These are phyloP conservation scores for Anableps anableps DNA, from an alignment of 2,797 vertebrate species.

Conservation along the genomic window DNA sequence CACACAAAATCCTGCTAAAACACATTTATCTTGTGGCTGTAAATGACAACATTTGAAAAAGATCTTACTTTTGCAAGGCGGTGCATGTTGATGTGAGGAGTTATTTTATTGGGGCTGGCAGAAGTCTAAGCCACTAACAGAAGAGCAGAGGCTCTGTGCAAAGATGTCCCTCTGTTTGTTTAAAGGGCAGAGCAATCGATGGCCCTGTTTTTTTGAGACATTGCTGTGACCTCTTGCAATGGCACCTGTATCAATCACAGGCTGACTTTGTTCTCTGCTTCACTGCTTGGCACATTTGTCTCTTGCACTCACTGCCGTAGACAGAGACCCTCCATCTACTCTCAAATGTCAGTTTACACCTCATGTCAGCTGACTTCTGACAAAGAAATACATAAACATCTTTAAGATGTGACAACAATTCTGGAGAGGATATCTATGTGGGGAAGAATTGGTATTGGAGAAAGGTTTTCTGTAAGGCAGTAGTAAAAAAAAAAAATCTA, in stretches of 20 bases:
- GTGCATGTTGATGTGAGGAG: slow-evolving; percentile 35
- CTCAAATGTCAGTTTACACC: slow-evolving; percentile 65
- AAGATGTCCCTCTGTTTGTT: slow-evolving; percentile 81
- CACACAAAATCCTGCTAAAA: background rate
- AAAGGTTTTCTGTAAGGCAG: slow-evolving; percentile 28
- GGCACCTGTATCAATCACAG: slow-evolving; percentile 81
- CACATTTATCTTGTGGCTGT: background rate
- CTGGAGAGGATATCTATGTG: slow-evolving; percentile 35
- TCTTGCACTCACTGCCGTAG: slow-evolving; percentile 36
- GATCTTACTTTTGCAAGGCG: slow-evolving; percentile 7
- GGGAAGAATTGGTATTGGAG: slow-evolving; percentile 34
- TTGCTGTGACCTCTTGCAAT: slow-evolving; percentile 78
- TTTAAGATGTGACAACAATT: slow-evolving; percentile 47
- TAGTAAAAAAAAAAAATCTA: slow-evolving; percentile 4
- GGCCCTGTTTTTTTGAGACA: slow-evolving; percentile 78
- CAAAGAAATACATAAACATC: slow-evolving; percentile 53
- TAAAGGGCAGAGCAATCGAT: slow-evolving; percentile 82
- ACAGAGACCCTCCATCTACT: slow-evolving; percentile 61
- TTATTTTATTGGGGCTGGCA: slow-evolving; percentile 50
- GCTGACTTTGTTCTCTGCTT: slow-evolving; percentile 63
- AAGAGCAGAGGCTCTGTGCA: slow-evolving; percentile 37
- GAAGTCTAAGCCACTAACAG: slow-evolving; percentile 48
- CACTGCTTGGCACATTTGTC: slow-evolving; percentile 74
- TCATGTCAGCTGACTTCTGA: slow-evolving; percentile 54
- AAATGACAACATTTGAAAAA: background rate